Conservation (phyloP, 2,888 invertebrate genomes). For the Dione vanillae region DNA sequence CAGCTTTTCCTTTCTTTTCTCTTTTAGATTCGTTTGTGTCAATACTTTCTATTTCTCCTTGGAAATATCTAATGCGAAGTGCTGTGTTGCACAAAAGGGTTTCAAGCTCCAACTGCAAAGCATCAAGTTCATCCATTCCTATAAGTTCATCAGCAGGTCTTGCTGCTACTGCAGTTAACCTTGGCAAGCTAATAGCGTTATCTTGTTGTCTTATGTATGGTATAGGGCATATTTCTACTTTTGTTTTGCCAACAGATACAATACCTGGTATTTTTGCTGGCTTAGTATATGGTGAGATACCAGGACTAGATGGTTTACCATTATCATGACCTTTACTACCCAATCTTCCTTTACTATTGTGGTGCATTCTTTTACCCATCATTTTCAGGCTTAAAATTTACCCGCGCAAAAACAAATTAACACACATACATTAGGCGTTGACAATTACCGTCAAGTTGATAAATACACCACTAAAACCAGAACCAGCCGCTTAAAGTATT, state of each 20-base stretch:
- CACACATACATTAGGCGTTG: conserved; percentile 46
- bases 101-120: conserved; percentile 94
- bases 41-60: conserved; percentile 88
- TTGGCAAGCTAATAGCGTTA: conserved; percentile 87
- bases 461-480: conserved; percentile 15
- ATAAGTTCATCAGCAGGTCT: conserved; percentile 90
- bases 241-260: conserved; percentile 73
- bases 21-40: conserved; percentile 84
- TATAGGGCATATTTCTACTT: conserved; percentile 78
- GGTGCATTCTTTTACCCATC: conserved; percentile 82
- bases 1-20: conserved; percentile 81
- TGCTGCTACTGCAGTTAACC: conserved; percentile 86
- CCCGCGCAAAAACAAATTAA: conserved; percentile 66
- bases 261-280: conserved; percentile 76
- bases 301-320: conserved; percentile 80
- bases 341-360: conserved; percentile 78
- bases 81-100: conserved; percentile 92
- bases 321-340: conserved; percentile 80
- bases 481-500: neutral
- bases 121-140: conserved; percentile 94
- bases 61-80: conserved; percentile 90
- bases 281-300: conserved; percentile 77
- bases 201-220: conserved; percentile 89
- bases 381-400: conserved; percentile 68
- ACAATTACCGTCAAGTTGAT: conserved; percentile 41